Base-by-base conservation (phyloP, 2,888 invertebrate species). In the Artemia sinica region DNA sequence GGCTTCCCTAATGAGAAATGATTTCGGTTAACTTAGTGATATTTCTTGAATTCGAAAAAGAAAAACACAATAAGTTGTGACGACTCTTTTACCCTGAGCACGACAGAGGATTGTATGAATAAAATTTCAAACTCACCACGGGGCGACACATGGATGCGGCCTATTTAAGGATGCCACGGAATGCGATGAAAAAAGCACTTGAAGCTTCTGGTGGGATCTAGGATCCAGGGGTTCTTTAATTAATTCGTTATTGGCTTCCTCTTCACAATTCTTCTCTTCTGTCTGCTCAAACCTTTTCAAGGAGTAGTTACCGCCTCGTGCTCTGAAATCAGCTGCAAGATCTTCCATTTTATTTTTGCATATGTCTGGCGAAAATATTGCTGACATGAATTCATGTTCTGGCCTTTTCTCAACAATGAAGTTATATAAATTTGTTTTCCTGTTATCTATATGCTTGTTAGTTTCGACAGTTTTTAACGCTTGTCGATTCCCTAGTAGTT, bases 161-260 rank as follows among this genome's bases (percentile, higher is more conserved):
- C 88, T 86, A 75, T 91, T 89, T 50, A 83, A 81, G 0, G 87
- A 87, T 74, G 82, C 82, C 71, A 83, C 83, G 72, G 88, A 86
- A 76, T 85, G 91, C 76, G 91, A 93, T 76, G 91, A 95, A 76
- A 95, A 88, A 69, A 96, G 80, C 51, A 97, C 87, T 8, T 90
- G 86, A 67, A 97, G 80, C 67, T 87, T 82, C 79, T 97, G 96
- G 76, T 91, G 91, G 77, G 86, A 86, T 71, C 83, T 83, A 0
- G 89, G 86, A 73, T 89, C 86, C 41, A 91, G 79, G 1, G 89
- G 88, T 77, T 92, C 91, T 28, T 76, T 50, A 28, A n/a, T 28
- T 49, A 41, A 14, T n/a, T 49, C 68, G 5, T 50, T 50, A 28
- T 48, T 65, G 49, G 51, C 65, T 50, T 67, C 69, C 50, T 67